Evolutionary conservation across 2,888 invertebrate genomes (phyloP), one percentile per base, ranked within the genome.

Genomic region (Silvanus unidentatus): DNA sequence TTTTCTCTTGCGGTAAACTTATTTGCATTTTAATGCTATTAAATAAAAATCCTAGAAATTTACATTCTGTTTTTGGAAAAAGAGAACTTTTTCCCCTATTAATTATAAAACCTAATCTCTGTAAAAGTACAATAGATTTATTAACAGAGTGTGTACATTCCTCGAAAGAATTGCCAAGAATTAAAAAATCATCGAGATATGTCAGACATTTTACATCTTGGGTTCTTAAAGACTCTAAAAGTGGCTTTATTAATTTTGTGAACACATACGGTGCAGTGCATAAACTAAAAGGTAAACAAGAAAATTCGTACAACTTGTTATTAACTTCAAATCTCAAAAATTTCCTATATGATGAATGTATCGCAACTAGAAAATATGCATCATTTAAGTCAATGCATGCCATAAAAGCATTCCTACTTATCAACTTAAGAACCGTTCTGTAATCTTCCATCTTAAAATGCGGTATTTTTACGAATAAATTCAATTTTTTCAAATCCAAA

Each of bases 321-420:
- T 40, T 39, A 35, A 22, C 39, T 16, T 11, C 9, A 40, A 44
- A 44, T 40, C 44, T 44, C 29, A 44, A 14, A 44, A 16, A 40
- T 28, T 44, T 44, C 30, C 28, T 39, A 22, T 16, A 44, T 10
- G 39, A 39, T 40, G 3, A 12, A 40, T 44, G 16, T 10, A 44
- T 35, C 5, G 32, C 2, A 34, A 44, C n/a, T n/a, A n/a, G n/a
- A n/a, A n/a, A n/a, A n/a, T n/a, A n/a, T n/a, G n/a, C n/a, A n/a
- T n/a, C n/a, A 8, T 28, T 28, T 10, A 28, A 10, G 10, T 28
- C 28, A 8, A 28, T 8, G 10, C 8, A 9, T 9, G 28, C 28
- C 10, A 28, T 9, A 10, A 28, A 28, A 28, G 8, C 8, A 28
- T 8, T 10, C 8, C 10, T 28, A 28, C 8, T 28, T 9, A 28